A percentile compares a stretch with the other conserved stretches of the same genome.
These are phyloP conservation scores for Pelvicachromis taeniatus DNA, from an alignment of 2,113 vertebrate genomes.

Conservation along the genomic window DNA sequence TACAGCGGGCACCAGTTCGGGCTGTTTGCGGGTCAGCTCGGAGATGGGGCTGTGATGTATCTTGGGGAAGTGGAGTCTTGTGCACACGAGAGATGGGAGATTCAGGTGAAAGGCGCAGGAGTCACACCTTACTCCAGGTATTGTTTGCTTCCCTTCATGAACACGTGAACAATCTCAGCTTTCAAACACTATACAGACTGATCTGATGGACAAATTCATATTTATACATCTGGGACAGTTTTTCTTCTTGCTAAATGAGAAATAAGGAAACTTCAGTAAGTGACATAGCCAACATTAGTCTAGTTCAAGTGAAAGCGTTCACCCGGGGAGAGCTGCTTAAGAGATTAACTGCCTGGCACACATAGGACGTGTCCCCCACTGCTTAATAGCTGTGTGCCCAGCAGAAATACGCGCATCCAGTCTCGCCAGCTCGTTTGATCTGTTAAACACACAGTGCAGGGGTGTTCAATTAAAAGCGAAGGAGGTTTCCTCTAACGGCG, in stretches of 20 bases:
- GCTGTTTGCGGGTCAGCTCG: constrained; percentile 84
- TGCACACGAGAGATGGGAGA: constrained; percentile 77
- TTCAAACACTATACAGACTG: not conserved
- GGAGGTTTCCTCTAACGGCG: not conserved
- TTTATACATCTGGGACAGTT: not conserved
- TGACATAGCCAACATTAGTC: not conserved
- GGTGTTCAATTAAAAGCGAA: not conserved
- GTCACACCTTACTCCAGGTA: constrained; percentile 85
- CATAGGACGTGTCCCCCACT: not conserved
- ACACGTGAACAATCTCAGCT: rapidly evolving
- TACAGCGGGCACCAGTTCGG: constrained; percentile 92
- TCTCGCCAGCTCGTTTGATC: not conserved
- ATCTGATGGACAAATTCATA: not conserved
- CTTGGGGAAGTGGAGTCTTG: constrained; percentile 80
- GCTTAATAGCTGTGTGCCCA: not conserved
- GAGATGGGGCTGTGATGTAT: constrained; percentile 86
- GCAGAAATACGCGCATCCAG: not conserved
- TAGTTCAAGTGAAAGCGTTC: not conserved
- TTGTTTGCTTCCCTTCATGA: not conserved
- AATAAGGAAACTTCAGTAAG: not conserved
- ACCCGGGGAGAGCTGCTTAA: constrained; percentile 24
- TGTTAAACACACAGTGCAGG: not conserved
- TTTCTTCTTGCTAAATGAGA: not conserved
- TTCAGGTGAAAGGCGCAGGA: constrained; percentile 86
- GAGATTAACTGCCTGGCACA: constrained; percentile 27